A percentile compares a stretch with the other conserved stretches of the same genome.
Evolutionary conservation across 35 echinoderm and acorn worm genomes (phyloP).

Genomic region (Apostichopus japonicus): DNA sequence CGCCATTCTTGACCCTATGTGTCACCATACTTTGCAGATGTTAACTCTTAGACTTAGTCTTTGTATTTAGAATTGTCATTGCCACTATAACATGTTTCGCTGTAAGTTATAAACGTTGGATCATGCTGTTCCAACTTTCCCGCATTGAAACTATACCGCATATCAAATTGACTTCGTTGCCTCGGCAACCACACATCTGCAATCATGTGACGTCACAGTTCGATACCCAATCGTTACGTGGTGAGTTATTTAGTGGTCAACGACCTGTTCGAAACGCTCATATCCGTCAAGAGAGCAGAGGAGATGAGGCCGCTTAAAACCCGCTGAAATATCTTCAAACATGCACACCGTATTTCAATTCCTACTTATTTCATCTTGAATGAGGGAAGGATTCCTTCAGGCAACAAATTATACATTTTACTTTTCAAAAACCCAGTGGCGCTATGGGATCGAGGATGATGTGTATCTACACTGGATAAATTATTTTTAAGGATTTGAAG

Average conservation of each 20-base stretch:
- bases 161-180: conserved; percentile 7
- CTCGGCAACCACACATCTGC: neutral
- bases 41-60: too few relatives aligned
- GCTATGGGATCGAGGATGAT: neutral
- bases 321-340: neutral
- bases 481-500: neutral
- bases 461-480: neutral
- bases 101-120: too few relatives aligned
- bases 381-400: neutral
- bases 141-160: neutral
- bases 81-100: too few relatives aligned
- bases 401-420: conserved; percentile 16
- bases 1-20: too few relatives aligned
- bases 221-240: neutral
- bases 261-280: neutral
- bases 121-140: too few relatives aligned
- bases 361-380: neutral
- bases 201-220: neutral
- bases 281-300: neutral
- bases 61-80: too few relatives aligned
- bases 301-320: conserved; percentile 13
- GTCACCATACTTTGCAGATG: too few relatives aligned
- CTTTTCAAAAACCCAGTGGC: neutral
- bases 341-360: neutral
- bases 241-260: neutral